Evolutionary conservation across 2,888 invertebrate genomes (phyloP), one percentile per base, ranked within the genome.

Genomic region (Microchrysa polita): DNA sequence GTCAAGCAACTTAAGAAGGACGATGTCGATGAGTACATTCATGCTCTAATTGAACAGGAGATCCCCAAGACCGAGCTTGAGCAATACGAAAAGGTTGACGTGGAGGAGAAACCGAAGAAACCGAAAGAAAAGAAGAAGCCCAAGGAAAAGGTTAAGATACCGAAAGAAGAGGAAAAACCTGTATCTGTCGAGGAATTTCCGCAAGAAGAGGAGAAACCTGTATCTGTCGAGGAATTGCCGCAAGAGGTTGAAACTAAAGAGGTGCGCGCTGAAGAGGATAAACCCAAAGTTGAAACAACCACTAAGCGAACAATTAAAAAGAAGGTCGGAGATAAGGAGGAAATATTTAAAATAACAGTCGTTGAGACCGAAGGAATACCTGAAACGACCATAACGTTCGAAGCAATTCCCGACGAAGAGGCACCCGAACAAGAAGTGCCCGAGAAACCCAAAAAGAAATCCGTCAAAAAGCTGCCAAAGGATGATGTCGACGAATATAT

Each of bases 291-390:
- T 76, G 83, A 85, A 73, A 82, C 81, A 2, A 82, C 86, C 27
- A 67, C 84, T 14, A 86, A 84, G 75, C 82, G 84, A 9, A 83
- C 83, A 65, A 82, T 85, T 1, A 84, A 83, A 74, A 85, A 84
- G 69, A 83, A 82, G 14, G 81, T 81, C 57, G 84, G 83, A 10
- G 82, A 83, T 1, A 82, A 83, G 78, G 83, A 84, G 74, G 78
- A 80, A 71, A 77, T 82, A 57, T 82, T 85, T 78, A 81, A 85
- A 81, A 83, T 84, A 40, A 80, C 83, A n/a, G 81, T 81, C 16
- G 78, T 81, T 73, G 79, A 81, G 77, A 82, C 84, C 78, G 81
- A 80, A 40, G 59, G 57, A 5, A 59, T 57, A 40, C 57, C 57
- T n/a, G 71, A 71, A 57, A 42, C 57, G 14, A 71, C 57, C 4